Base-by-base conservation (phyloP, 2,797 vertebrate species). In the Xiphorhynchus erythropygius region DNA sequence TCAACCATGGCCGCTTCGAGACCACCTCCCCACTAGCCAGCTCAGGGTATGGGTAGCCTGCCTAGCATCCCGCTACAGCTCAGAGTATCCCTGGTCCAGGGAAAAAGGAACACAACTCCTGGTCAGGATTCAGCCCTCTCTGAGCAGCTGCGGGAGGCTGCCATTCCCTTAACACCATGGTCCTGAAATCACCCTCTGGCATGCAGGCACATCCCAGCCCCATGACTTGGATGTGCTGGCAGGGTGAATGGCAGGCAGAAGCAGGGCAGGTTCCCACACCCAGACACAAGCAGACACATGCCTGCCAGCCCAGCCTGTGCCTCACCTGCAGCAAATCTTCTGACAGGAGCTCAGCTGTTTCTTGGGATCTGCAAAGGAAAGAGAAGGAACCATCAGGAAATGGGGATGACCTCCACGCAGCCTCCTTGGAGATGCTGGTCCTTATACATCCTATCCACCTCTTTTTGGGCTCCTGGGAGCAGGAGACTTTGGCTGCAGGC, bases 271-370 rank as follows among this genome's bases (percentile, higher is more conserved):
- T 70, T 95, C 75, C 71, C 44, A 89, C n/a, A 0, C 67, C 37
- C 80, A 65, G 60, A 47, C 81, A 65, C 96, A 97, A 86, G 97
- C 86, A 90, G 81, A 55, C 37, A 86, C 95, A 87, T 0, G 94
- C 79, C 33, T 9, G 91, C 46, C 1, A 1, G 74, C 90, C 60
- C 83, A 70, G 70, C 92, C 95, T 14, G 9, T 5, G 28, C 92
- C 90, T 98, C 96, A 99, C 99, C 99, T 98, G 97, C 91, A 98
- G 98, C 96, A 99, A 97, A 92, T 99, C 99, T 82, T 98, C 98
- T 3, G 98, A 97, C 46, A 99, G 98, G 82, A 99, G 98, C 77
- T 99, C 99, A 0, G 99, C 98, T 73, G 98, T 98, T 98, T 99
- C 99, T 59, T 99, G 98, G 80, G 98, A 97, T 97, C 99, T 99